Evolutionary conservation across 2,888 invertebrate species (phyloP).

Genomic region (Podabrus alpinus): DNA sequence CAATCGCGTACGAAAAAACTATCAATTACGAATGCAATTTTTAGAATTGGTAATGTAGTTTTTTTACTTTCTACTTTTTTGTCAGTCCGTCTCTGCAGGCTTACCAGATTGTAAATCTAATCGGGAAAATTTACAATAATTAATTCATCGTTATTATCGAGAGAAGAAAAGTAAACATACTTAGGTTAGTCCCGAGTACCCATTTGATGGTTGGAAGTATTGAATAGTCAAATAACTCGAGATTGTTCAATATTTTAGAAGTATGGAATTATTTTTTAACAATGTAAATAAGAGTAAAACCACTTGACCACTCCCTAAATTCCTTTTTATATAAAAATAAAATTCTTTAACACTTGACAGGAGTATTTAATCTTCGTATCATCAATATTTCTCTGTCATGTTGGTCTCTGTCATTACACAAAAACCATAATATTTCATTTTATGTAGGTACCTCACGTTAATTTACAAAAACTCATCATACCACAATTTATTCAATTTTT

Average conservation of each 20-base stretch:
- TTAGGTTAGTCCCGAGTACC: not conserved
- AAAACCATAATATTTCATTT: conserved; percentile 36
- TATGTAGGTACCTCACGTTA: conserved; percentile 29
- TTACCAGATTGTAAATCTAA: not conserved
- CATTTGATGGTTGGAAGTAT: not conserved
- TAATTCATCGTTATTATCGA: not conserved
- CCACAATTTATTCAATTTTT: conserved; percentile 26
- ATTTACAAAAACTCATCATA: conserved; percentile 19
- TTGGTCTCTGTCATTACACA: conserved; percentile 27
- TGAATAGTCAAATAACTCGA: not conserved
- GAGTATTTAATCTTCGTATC: conserved; percentile 26
- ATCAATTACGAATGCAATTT: too few relatives aligned
- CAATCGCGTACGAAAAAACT: too few relatives aligned
- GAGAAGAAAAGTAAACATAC: not conserved
- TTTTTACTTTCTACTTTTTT: too few relatives aligned
- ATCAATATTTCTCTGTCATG: conserved; percentile 29
- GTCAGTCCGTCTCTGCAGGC: not conserved
- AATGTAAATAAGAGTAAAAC: conserved; percentile 15
- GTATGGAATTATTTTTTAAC: conserved; percentile 4
- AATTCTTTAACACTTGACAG: conserved; percentile 28
- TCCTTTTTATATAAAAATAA: conserved; percentile 34
- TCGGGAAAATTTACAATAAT: not conserved
- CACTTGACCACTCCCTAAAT: conserved; percentile 29
- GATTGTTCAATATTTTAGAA: not conserved
- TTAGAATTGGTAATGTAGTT: too few relatives aligned